phyloP scores from a whole-genome alignment of 2,797 vertebrate species.

The Crax fasciolata region DNA sequence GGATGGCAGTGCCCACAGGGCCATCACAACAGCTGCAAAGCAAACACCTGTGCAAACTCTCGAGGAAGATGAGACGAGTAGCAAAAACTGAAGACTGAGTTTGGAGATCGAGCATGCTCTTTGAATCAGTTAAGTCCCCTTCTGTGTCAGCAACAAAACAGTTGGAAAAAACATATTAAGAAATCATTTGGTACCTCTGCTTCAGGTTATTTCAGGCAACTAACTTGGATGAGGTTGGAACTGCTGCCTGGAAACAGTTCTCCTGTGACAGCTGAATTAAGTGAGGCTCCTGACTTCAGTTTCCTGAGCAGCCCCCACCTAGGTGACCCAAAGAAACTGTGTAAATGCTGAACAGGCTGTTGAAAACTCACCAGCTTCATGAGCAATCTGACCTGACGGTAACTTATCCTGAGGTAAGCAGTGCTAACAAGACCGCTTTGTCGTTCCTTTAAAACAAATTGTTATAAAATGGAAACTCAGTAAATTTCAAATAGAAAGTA shows the following conservation, averaged over 20 bases:
- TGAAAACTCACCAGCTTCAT: background rate
- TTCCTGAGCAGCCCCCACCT: background rate
- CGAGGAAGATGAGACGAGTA: background rate
- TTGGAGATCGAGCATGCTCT: background rate
- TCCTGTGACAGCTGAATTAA: background rate
- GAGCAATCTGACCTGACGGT: background rate
- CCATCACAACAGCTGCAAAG: background rate
- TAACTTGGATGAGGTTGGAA: background rate
- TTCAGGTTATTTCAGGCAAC: background rate
- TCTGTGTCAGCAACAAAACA: background rate
- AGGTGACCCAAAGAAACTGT: background rate
- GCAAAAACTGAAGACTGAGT: background rate
- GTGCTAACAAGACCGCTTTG: background rate
- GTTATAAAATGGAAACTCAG: background rate
- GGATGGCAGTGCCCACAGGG: background rate
- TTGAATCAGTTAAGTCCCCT: background rate
- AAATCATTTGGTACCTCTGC: background rate
- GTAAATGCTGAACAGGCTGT: rapidly evolving
- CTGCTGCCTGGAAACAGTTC: background rate
- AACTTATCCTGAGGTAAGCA: background rate
- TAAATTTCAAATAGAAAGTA: background rate
- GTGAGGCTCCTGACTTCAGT: background rate
- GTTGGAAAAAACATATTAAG: rapidly evolving
- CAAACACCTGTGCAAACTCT: background rate
- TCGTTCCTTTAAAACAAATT: background rate